Base-by-base conservation (phyloP, 2,888 invertebrate species). In the Crepidodera aurea region DNA sequence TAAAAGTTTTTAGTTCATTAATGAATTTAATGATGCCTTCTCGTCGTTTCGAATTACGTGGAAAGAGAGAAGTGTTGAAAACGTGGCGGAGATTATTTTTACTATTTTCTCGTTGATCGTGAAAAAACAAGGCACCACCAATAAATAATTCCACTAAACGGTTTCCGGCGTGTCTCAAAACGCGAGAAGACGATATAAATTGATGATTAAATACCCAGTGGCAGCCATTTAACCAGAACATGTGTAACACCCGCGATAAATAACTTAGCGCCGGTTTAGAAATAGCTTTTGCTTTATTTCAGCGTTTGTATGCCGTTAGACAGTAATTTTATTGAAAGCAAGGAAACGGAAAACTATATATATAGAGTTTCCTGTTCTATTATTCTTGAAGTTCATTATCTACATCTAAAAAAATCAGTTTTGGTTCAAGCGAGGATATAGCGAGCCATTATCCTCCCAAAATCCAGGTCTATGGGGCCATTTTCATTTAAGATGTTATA, bases 201-300 rank as follows among this genome's bases (percentile, higher is more conserved):
- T 50, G 61, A 56, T 61, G 62, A 56, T 65, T 61, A 54, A 66
- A 55, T 60, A 68, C 64, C 60, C 48, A 56, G 40, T 50, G 53
- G 57, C 53, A 56, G 58, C 58, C 60, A 51, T 67, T 65, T 66
- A 69, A 69, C 59, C 42, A 57, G 53, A 65, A 66, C 68, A 69
- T 65, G 67, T 68, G 68, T 68, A 64, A 66, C 61, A 40, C 51
- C 51, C 44, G 63, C 61, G 67, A 70, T 70, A 71, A 71, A 71
- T 70, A 70, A 69, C 68, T 69, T 67, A 69, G 68, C 71, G 69
- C 70, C 70, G 39, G 64, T 68, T 67, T 51, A 64, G 54, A 71
- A 72, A 71, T 71, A 71, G 44, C 65, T 64, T 60, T 57, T 16
- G 51, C 58, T 51, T 51, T 51, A 48, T 12, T 5, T 13, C 10